Conservation (phyloP, 2,113 vertebrate genomes). For the Salvelinus namaycush region DNA sequence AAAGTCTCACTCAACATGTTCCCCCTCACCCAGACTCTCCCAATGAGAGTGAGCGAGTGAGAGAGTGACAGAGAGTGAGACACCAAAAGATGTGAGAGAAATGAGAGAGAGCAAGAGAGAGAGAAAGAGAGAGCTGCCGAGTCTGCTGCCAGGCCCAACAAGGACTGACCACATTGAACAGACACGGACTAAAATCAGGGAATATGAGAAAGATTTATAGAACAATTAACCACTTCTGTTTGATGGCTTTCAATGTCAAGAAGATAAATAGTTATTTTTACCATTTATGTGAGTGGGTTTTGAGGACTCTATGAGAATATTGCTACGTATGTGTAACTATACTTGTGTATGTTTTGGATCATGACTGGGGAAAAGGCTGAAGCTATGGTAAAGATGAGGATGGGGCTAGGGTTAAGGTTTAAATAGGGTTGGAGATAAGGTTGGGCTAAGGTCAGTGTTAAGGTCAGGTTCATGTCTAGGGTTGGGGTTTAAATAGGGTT, state of each 20-base stretch:
- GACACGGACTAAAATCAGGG: neutral
- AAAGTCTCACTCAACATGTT: constrained; percentile 8
- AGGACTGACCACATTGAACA: no score
- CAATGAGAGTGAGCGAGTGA: neutral
- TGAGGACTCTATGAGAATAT: constrained; percentile 16
- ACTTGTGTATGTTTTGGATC: no score
- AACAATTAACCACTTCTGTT: constrained; percentile 46
- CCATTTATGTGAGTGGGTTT: constrained; percentile 52
- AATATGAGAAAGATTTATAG: constrained; percentile 49
- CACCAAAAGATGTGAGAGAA: no score
- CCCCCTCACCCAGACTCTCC: no score
- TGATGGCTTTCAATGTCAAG: constrained; percentile 51
- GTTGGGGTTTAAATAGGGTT: no score
- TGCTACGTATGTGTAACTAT: neutral
- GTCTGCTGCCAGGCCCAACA: constrained; percentile 12
- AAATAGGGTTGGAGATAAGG: no score
- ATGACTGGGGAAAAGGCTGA: no score
- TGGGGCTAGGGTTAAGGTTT: no score
- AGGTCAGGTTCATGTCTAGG: no score
- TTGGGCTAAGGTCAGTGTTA: no score
- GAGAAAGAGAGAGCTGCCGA: neutral
- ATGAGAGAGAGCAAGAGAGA: neutral
- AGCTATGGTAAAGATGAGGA: no score
- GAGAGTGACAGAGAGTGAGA: no score
- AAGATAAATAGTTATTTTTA: constrained; percentile 51